Evolutionary conservation across 1,140 invertebrate species (phyloP).

Genomic region (Calliphora vicina): DNA sequence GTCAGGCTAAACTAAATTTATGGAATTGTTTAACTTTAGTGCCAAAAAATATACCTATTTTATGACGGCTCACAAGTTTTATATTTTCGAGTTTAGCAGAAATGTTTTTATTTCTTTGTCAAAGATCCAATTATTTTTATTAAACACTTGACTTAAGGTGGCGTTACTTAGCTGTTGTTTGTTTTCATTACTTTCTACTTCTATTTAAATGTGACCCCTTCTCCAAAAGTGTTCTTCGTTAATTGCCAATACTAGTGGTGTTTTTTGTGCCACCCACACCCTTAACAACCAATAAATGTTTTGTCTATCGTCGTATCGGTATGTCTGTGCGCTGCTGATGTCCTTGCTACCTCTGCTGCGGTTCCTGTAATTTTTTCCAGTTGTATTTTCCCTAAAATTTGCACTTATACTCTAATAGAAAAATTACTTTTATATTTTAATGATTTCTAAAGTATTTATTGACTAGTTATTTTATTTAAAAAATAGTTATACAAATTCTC

Average conservation of each 20-base stretch:
- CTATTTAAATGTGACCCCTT: no score
- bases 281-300: constrained; percentile 2
- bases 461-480: neutral
- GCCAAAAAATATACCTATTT: neutral
- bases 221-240: neutral
- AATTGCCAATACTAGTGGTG: neutral
- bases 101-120: no score
- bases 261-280: neutral
- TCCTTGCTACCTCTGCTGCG: neutral
- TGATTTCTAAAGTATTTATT: neutral
- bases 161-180: neutral
- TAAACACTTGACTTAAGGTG: neutral
- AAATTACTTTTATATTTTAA: neutral
- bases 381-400: neutral
- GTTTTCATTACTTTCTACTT: neutral
- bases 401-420: neutral
- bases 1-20: no score
- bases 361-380: neutral
- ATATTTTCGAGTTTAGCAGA: no score
- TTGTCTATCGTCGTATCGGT: neutral
- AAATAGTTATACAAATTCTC: neutral
- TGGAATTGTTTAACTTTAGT: no score
- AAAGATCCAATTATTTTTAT: neutral
- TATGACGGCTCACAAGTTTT: no score
- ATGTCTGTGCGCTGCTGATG: neutral